These are phyloP conservation scores for Brassicogethes aeneus DNA, from an alignment of 2,888 invertebrate species.

Conservation along the genomic window DNA sequence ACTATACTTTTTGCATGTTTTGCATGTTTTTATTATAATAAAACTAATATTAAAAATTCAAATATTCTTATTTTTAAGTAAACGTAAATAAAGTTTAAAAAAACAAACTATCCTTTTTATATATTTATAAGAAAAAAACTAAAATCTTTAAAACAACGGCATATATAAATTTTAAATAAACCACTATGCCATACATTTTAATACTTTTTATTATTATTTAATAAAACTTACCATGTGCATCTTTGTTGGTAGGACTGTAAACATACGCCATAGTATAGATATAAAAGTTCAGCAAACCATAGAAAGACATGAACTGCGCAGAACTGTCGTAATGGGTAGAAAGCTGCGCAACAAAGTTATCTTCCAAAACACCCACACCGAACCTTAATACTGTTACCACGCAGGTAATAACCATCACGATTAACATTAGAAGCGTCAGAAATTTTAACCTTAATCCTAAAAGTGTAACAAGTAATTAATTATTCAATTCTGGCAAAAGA, in stretches of 20 bases:
- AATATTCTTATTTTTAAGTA: no score
- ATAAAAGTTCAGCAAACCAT: slow-evolving; percentile 89
- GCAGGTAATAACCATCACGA: slow-evolving; percentile 67
- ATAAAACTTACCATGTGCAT: slow-evolving; percentile 64
- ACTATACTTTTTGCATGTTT: no score
- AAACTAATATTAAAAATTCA: no score
- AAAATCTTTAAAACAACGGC: no score
- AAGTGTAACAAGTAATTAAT: no score
- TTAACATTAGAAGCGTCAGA: slow-evolving; percentile 74
- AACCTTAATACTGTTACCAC: slow-evolving; percentile 73
- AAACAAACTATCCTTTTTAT: no score
- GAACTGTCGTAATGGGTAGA: slow-evolving; percentile 84
- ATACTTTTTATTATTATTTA: background rate
- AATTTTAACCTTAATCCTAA: slow-evolving; percentile 87
- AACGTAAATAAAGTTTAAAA: no score
- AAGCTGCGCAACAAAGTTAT: slow-evolving; percentile 86
- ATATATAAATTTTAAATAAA: no score
- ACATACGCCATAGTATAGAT: slow-evolving; percentile 90
- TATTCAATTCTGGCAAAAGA: slow-evolving; percentile 3
- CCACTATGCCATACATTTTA: no score
- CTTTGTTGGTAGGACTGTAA: slow-evolving; percentile 75
- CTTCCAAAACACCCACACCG: slow-evolving; percentile 83
- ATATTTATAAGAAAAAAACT: no score
- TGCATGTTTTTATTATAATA: no score
- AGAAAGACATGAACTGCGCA: slow-evolving; percentile 92